A percentile compares a stretch with the other conserved stretches of the same genome.
Conservation (phyloP, 2,888 invertebrate species). For the Ditylenchus weischeri region DNA sequence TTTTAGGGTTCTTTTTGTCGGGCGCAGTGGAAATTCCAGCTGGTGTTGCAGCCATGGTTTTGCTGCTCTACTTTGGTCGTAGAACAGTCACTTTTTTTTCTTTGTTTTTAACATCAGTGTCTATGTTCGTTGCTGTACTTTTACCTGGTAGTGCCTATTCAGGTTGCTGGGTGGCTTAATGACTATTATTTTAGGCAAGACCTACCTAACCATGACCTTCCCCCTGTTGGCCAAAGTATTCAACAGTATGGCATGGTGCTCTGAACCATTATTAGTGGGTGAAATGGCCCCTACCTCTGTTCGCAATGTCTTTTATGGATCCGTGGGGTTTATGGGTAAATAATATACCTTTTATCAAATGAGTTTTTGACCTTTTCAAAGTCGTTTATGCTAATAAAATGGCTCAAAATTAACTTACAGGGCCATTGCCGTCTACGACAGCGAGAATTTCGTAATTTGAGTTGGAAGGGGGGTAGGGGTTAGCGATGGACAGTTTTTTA, state of each 20-base stretch:
- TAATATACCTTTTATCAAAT: neutral
- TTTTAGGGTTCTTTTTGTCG: constrained; percentile 48
- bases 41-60: constrained; percentile 35
- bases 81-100: constrained; percentile 34
- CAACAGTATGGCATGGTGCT: constrained; percentile 52
- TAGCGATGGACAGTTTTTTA: too few relatives aligned
- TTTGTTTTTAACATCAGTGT: constrained; percentile 31
- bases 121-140: constrained; percentile 37
- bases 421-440: too few relatives aligned
- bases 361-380: too few relatives aligned
- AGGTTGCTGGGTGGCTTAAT: neutral
- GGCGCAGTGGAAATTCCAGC: constrained; percentile 54
- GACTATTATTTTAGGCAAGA: constrained; percentile 26
- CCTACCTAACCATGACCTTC: constrained; percentile 38
- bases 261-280: constrained; percentile 46
- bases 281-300: constrained; percentile 51
- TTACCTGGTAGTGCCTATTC: constrained; percentile 32
- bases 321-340: constrained; percentile 39
- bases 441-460: too few relatives aligned
- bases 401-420: too few relatives aligned
- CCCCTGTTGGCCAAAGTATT: constrained; percentile 51
- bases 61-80: constrained; percentile 37
- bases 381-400: too few relatives aligned
- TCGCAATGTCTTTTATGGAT: constrained; percentile 51
- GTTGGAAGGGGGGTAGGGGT: too few relatives aligned